Evolutionary conservation across 2,888 invertebrate species (phyloP).

Genomic region (Atrina japonica): DNA sequence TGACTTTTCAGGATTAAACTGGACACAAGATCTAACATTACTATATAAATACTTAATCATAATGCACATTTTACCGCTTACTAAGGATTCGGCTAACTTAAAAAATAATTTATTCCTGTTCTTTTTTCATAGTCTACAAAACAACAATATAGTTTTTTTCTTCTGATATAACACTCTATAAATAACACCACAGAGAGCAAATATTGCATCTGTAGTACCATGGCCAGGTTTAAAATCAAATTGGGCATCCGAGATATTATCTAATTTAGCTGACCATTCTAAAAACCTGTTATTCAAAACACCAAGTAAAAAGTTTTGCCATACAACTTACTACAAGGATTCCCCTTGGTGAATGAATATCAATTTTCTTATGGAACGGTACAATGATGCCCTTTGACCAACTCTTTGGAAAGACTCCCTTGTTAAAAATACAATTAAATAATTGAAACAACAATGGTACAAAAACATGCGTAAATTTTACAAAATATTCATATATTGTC

Average conservation of each 20-base stretch:
- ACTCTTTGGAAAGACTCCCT: not conserved
- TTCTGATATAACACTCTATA: too few relatives aligned
- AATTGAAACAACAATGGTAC: conserved; percentile 5
- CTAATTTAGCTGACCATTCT: not conserved
- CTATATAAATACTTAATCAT: too few relatives aligned
- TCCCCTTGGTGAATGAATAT: not conserved
- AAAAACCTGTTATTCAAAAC: not conserved
- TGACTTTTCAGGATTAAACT: too few relatives aligned
- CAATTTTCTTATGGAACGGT: conserved; percentile 1
- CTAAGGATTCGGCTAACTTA: too few relatives aligned
- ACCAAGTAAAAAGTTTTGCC: conserved; percentile 10
- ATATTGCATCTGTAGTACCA: conserved; percentile 17
- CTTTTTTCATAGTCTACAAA: too few relatives aligned
- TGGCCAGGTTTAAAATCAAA: conserved; percentile 13
- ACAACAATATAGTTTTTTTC: too few relatives aligned
- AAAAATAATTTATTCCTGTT: too few relatives aligned
- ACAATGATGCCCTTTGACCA: conserved; percentile 4
- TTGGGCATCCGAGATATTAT: conserved; percentile 11
- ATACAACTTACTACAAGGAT: conserved; percentile 1
- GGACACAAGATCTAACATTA: too few relatives aligned
- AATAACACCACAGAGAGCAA: not conserved
- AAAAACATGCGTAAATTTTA: not conserved
- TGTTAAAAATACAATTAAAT: conserved; percentile 8
- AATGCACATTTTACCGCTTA: too few relatives aligned
- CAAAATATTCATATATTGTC: conserved; percentile 5